Base-by-base conservation (phyloP, 2,113 vertebrate species). In the Entosphenus tridentatus region DNA sequence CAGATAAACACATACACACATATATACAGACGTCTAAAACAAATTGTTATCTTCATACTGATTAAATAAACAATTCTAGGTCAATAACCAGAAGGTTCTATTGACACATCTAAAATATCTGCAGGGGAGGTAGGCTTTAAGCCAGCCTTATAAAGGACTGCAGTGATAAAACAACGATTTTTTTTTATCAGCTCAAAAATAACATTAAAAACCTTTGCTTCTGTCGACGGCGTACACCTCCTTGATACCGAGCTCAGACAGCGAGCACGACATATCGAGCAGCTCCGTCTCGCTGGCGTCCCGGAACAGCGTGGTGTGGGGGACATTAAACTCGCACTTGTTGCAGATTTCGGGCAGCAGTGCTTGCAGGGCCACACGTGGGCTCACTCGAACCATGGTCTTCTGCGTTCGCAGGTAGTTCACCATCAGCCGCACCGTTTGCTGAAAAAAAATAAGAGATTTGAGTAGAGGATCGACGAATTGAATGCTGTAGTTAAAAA, bases 381-480 rank as follows among this genome's bases (percentile, higher is more conserved):
- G 92, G 77, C 83, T 96, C 72, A 98, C 93, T 11, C 92, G 83
- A 67, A 97, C 78, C 70, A 98, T 86, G 1, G 92, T 78, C 76
- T 96, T 98, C 77, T 96, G 92, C 0, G 80, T 89, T 70, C 84
- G 78, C 72, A 87, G 82, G 77, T 85, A 97, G 78, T 95, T 98
- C 75, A 98, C 88, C 71, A 98, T 84, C 77, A 98, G 80, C 16
- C 88, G 85, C 71, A 95, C 81, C 0, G 87, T 86, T 62, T 17
- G 16, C 16, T 62, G 16, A 62, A 62, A 62, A 62, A 62, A 3
- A 62, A 62, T 1, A 62, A 62, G 58, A 62, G 16, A 62, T 62
- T 62, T 13, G 8, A 39, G 39, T 39, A 39, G 39, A 39, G 39
- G 39, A 39, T 39, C 39, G 39, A 39, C 39, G 39, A 39, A 39